Base-by-base conservation (phyloP, 2,888 invertebrate species). In the Pocota personata region DNA sequence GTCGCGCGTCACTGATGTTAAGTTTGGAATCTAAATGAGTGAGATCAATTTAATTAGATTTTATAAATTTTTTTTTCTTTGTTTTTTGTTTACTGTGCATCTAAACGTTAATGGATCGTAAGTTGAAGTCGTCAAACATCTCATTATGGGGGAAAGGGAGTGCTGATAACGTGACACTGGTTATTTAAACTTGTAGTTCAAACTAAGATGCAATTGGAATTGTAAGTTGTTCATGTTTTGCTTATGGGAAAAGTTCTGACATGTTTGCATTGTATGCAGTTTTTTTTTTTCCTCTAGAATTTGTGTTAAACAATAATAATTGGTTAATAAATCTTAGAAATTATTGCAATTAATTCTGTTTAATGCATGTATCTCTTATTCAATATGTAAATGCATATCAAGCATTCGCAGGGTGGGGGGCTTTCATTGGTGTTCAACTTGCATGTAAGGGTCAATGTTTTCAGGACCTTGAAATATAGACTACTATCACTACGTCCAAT, bases 1-100 rank as follows among this genome's bases (percentile, higher is more conserved):
- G 52, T 24, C 37, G 30, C 24, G 50, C 73, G 67, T 55, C 83
- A 67, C 37, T 32, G 83, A 72, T 67, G 43, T 50, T 37, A 50
- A 50, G 16, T 83, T 62, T 35, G 62, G 21, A 67, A 55, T 57
- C n/a, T 16, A 12, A 57, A 14, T n/a, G n/a, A 50, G n/a, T 2
- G 16, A 60, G 72, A 72, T 50, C 21, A 48, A 58, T n/a, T 71
- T 2, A 46, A 21, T 6, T 37, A 7, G 8, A 52, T 24, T 48
- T 12, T 21, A n/a, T n/a, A n/a, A n/a, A n/a, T 14, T 55, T 55
- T 55, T 32, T 55, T 32, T 10, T 16, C 10, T 55, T 55, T 37
- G 21, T 58, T 19, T 21, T 32, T n/a, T 35, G 40, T 40, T 40
- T 40, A 40, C 48, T 21, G 12, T 21, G 48, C 19, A 48, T 48